Base-by-base conservation (phyloP, 2,113 vertebrate genomes). In the Callionymus lyra region DNA sequence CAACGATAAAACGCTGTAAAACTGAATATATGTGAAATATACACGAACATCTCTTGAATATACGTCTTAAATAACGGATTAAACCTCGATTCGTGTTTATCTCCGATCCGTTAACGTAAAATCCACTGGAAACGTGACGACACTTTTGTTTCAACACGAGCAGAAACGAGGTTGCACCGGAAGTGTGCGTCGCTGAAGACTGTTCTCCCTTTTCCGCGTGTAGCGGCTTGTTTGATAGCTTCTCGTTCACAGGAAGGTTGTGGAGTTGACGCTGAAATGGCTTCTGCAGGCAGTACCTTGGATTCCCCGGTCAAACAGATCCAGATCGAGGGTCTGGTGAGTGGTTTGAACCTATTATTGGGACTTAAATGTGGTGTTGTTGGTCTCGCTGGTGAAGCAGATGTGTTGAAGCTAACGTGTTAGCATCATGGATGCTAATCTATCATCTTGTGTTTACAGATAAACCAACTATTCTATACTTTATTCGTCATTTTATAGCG, bases 291-390 rank as follows among this genome's bases (percentile, higher is more conserved):
- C 16, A 76, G 60, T 0, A 72, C 82, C 0, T 27, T 86, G 56
- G 83, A 85, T 46, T 77, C 79, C 1, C 77, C 75, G 0, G 83
- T 86, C 9, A 86, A 86, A 46, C 78, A 73, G 50, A 80, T 85
- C 49, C 84, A 82, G 36, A 83, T 83, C 12, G 84, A 85, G 2
- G 84, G 80, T 1, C 52, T 83, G 68, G 84, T 86, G 42, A 79
- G 82, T 65, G 15, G n/a, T 1, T 4, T 31, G 8, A 21, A 0
- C 6, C 10, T 6, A 13, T 45, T 34, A 27, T 43, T 18, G 36
- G 10, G 13, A 9, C 13, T 38, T 15, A 14, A 38, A 6, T 11
- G 16, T n/a, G 5, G 10, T 1, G 2, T 4, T 10, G 0, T 14
- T 9, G 12, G 1, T 13, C 13, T 17, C 47, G 53, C 6, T 6